phyloP scores from a whole-genome alignment of 1,140 invertebrate species.

The Chlorops oryzae region DNA sequence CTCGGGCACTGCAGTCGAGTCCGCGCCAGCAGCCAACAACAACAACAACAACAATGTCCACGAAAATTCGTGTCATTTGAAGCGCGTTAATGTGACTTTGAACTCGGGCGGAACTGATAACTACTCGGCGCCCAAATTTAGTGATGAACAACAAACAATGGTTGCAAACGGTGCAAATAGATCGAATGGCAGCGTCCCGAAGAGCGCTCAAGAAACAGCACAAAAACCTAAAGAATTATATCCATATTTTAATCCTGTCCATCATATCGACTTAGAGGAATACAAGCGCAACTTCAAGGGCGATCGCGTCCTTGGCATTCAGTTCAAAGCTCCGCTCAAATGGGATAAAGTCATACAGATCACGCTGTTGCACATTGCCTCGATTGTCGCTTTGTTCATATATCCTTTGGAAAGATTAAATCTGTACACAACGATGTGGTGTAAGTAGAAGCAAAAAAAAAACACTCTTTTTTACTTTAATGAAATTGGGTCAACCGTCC shows the following conservation, averaged over 20 bases:
- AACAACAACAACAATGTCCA: too few species aligned
- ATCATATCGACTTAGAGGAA: slow-evolving; percentile 34
- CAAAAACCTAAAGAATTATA: too few species aligned
- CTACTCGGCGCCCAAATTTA: too few species aligned
- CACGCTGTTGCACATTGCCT: slow-evolving; percentile 33
- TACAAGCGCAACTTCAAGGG: slow-evolving; percentile 35
- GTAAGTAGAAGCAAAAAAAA: slow-evolving; percentile 43
- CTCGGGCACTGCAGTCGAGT: neutral
- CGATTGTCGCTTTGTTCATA: slow-evolving; percentile 19
- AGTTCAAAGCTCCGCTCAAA: slow-evolving; percentile 43
- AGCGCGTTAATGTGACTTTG: too few species aligned
- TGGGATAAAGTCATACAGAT: slow-evolving; percentile 49
- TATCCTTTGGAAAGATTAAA: slow-evolving; percentile 28
- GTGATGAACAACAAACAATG: too few species aligned
- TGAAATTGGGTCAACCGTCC: too few species aligned
- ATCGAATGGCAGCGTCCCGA: too few species aligned
- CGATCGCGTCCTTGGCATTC: slow-evolving; percentile 30
- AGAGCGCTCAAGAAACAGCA: neutral
- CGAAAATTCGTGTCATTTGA: too few species aligned
- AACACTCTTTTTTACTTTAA: too few species aligned
- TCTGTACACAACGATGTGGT: slow-evolving; percentile 23
- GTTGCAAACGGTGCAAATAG: too few species aligned
- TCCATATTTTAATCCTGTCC: neutral
- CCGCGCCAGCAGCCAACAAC: too few species aligned
- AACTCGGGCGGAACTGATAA: too few species aligned